Percentiles rank a stretch among this genome's conserved stretches.
Conservation (phyloP, 2,888 invertebrate species). For the Stictocephala bisonia region DNA sequence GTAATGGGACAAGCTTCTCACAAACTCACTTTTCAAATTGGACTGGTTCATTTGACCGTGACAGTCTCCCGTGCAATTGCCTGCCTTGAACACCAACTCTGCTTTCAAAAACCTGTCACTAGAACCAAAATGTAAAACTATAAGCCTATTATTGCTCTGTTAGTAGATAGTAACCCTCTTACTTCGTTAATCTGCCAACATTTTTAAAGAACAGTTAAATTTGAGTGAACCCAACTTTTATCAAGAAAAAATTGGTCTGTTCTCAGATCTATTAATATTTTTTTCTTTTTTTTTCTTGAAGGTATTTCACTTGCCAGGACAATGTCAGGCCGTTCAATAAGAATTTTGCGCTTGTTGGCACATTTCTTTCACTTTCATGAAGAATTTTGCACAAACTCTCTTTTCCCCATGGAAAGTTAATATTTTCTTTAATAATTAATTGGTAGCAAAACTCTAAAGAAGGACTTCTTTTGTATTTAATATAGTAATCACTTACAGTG, state of each 20-base stretch:
- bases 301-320: neutral
- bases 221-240: neutral
- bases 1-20: neutral
- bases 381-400: neutral
- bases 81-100: neutral
- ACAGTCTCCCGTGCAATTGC: slow-evolving; percentile 1
- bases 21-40: neutral
- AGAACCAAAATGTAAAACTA: neutral
- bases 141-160: neutral
- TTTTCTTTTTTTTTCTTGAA: neutral
- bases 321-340: neutral
- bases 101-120: neutral
- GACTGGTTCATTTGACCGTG: slow-evolving; percentile 3
- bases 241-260: neutral
- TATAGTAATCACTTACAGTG: no score
- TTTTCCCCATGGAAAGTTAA: neutral
- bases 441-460: neutral
- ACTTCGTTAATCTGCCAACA: slow-evolving; percentile 16
- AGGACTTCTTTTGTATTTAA: no score
- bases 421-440: neutral
- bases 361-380: neutral
- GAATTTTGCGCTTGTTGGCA: neutral
- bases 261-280: neutral
- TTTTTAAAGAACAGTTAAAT: neutral
- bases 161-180: neutral